Percentiles rank a stretch among this genome's conserved stretches.
phyloP scores from a whole-genome alignment of 2,797 vertebrate genomes.

The Pempheris klunzingeri region DNA sequence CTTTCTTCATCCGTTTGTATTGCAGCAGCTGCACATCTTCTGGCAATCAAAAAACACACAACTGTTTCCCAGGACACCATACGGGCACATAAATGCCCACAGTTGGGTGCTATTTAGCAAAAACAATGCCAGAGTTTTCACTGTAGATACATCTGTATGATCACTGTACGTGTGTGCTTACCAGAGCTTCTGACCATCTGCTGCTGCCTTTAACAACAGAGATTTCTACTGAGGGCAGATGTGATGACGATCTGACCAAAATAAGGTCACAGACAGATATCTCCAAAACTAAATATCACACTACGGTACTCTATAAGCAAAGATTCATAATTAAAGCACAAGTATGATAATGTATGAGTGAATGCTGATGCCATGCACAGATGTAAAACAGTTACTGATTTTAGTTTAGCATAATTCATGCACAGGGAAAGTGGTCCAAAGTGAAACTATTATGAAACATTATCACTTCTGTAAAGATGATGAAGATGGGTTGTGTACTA shows the following conservation, averaged over 20 bases:
- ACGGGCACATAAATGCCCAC: constrained; percentile 22
- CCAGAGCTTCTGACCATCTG: constrained; percentile 1
- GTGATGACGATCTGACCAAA: background rate
- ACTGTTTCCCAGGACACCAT: constrained; percentile 24
- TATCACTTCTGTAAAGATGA: too few species aligned
- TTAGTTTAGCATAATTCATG: constrained; percentile 10
- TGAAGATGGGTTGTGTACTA: background rate
- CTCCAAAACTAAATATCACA: constrained; percentile 5
- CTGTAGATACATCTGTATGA: constrained; percentile 18
- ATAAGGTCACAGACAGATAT: background rate
- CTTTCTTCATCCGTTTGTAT: constrained; percentile 48
- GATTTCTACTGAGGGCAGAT: constrained; percentile 1
- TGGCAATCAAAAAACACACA: constrained; percentile 33
- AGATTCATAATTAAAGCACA: background rate
- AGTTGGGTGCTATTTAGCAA: constrained; percentile 39
- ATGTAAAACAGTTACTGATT: constrained; percentile 1
- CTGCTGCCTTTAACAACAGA: constrained; percentile 12
- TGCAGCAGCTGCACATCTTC: constrained; percentile 58
- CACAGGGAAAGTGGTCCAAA: constrained; percentile 31
- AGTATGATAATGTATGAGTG: background rate
- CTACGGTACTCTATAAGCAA: background rate
- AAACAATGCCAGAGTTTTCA: constrained; percentile 10
- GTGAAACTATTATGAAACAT: too few species aligned
- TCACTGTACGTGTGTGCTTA: constrained; percentile 14
- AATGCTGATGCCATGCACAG: background rate